phyloP scores from a whole-genome alignment of 1,140 invertebrate species.

The Drosophila biarmipes region DNA sequence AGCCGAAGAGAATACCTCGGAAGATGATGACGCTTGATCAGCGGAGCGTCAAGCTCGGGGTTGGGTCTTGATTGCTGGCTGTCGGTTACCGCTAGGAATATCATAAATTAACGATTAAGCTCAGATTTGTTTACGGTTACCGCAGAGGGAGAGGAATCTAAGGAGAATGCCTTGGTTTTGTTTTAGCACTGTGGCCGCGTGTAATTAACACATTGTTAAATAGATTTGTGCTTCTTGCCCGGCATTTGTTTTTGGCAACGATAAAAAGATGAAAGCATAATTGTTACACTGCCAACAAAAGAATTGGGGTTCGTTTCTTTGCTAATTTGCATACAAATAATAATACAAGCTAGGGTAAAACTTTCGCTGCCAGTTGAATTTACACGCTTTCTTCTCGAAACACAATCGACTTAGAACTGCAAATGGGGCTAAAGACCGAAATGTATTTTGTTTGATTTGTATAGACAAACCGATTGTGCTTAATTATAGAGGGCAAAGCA shows the following conservation, averaged over 20 bases:
- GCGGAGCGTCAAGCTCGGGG: constrained; percentile 54
- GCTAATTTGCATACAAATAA: constrained; percentile 78
- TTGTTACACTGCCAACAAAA: constrained; percentile 63
- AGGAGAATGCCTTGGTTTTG: constrained; percentile 17
- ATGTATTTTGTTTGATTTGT: constrained; percentile 49
- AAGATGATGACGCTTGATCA: constrained; percentile 49
- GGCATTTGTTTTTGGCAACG: constrained; percentile 42
- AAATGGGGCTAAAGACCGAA: constrained; percentile 63
- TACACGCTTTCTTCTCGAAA: constrained; percentile 75
- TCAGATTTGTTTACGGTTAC: constrained; percentile 74
- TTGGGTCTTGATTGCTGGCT: constrained; percentile 58
- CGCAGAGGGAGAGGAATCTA: neutral
- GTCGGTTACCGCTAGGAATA: constrained; percentile 75
- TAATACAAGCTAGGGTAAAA: constrained; percentile 52
- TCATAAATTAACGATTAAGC: constrained; percentile 82
- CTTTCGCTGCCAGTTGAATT: constrained; percentile 71
- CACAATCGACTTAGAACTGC: constrained; percentile 43
- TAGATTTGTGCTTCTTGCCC: constrained; percentile 32
- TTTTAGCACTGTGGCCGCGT: constrained; percentile 45
- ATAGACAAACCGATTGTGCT: constrained; percentile 38
- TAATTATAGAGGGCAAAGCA: constrained; percentile 50
- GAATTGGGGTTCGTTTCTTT: constrained; percentile 41
- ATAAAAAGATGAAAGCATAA: constrained; percentile 53
- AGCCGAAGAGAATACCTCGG: constrained; percentile 20
- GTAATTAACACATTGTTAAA: constrained; percentile 81